Percentiles rank a stretch among this genome's conserved stretches.
Conservation (phyloP, 2,113 vertebrate genomes). For the Pseudorhombus dupliciocellatus region DNA sequence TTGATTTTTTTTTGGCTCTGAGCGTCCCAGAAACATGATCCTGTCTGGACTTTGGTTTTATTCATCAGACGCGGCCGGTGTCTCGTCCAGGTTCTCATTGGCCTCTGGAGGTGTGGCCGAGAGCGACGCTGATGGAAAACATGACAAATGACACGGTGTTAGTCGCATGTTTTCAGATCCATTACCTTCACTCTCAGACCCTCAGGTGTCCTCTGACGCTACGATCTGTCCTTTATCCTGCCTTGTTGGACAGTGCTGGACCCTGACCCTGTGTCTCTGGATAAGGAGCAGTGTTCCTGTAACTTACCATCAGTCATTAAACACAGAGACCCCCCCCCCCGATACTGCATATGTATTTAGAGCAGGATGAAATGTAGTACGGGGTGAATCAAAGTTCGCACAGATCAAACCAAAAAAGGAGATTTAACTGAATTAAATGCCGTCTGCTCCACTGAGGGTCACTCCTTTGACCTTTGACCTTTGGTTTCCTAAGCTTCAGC, state of each 20-base stretch:
- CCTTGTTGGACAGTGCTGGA: too few species aligned
- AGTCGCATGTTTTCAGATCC: constrained; percentile 20
- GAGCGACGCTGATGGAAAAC: constrained; percentile 11
- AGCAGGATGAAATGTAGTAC: neutral
- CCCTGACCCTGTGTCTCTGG: too few species aligned
- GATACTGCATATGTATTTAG: too few species aligned
- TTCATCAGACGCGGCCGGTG: constrained; percentile 17
- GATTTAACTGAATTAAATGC: neutral
- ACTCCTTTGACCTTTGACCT: neutral
- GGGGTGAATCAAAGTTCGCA: neutral
- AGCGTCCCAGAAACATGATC: constrained; percentile 19
- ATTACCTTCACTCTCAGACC: too few species aligned
- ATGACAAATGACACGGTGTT: constrained; percentile 22
- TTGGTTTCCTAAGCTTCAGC: neutral
- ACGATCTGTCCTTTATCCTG: too few species aligned
- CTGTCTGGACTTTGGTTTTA: constrained; percentile 2
- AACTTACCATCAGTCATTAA: too few species aligned
- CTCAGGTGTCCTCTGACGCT: too few species aligned
- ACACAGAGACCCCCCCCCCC: too few species aligned
- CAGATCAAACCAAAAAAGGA: neutral
- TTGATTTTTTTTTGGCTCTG: constrained; percentile 13
- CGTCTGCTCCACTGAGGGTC: neutral
- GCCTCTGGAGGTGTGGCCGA: neutral
- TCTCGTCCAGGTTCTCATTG: constrained; percentile 8
- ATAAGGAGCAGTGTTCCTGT: too few species aligned